Evolutionary conservation across 2,113 vertebrate species (phyloP).

Genomic region (Poecile atricapillus): DNA sequence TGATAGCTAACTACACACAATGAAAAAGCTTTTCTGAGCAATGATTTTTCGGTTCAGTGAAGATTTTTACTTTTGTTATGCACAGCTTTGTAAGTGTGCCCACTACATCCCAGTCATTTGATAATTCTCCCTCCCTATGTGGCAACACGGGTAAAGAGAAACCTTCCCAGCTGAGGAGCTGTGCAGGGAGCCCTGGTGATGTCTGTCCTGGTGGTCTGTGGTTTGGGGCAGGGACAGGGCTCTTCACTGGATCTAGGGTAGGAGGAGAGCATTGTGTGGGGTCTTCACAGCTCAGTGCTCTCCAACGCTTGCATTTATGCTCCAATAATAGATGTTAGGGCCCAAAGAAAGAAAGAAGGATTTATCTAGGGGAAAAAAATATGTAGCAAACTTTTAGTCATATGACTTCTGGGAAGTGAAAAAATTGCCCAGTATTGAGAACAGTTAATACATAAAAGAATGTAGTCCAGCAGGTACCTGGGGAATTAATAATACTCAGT

Average conservation of each 20-base stretch:
- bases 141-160: neutral
- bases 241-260: neutral
- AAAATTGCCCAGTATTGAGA: neutral
- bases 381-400: neutral
- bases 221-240: neutral
- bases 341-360: neutral
- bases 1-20: neutral
- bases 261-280: rapidly evolving
- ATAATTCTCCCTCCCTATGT: rapidly evolving
- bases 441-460: neutral
- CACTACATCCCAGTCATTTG: rapidly evolving
- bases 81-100: neutral
- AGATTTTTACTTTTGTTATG: neutral
- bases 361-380: neutral
- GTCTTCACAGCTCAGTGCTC: neutral
- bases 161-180: rapidly evolving
- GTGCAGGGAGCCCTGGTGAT: neutral
- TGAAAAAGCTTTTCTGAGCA: neutral
- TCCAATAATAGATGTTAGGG: neutral
- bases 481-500: neutral
- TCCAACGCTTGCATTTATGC: neutral
- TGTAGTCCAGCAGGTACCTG: neutral
- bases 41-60: neutral
- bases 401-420: neutral
- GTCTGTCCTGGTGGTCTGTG: neutral